A percentile compares a stretch with the other conserved stretches of the same genome.
These are phyloP conservation scores for Cervus canadensis DNA, from an alignment of 2,113 vertebrate genomes.

Conservation along the genomic window DNA sequence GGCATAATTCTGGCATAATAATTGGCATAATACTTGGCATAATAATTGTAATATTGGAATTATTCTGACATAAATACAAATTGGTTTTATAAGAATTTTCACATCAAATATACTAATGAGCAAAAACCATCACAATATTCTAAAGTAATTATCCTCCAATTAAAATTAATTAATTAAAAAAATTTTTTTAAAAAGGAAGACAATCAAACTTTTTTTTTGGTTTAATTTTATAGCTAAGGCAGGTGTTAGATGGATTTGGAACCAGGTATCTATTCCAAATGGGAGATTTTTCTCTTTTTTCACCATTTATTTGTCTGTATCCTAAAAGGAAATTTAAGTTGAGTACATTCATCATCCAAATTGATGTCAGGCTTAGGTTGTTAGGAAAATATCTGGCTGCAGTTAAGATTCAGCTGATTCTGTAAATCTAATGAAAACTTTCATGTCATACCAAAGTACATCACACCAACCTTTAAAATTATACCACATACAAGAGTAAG, in stretches of 20 bases:
- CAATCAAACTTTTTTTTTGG: not conserved
- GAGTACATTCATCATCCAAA: not conserved
- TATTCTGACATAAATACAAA: not conserved
- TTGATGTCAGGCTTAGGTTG: slow-evolving; percentile 42
- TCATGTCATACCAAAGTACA: not conserved
- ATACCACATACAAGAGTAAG: not conserved
- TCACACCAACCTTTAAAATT: not conserved
- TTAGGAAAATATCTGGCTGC: not conserved
- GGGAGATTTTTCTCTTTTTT: not conserved
- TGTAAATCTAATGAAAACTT: slow-evolving; percentile 32
- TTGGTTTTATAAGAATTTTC: not conserved
- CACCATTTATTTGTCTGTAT: slow-evolving; percentile 9
- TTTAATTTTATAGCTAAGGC: not conserved
- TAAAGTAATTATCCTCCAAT: not conserved
- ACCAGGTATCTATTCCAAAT: not conserved
- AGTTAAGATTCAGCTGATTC: slow-evolving; percentile 33
- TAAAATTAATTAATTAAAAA: not conserved
- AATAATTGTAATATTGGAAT: not conserved
- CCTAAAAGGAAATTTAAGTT: slow-evolving; percentile 38
- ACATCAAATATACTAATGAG: not conserved
- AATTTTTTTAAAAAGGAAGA: not conserved
- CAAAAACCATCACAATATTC: not conserved
- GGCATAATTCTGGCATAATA: no score
- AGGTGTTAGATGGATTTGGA: not conserved
- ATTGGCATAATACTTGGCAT: no score